These are phyloP conservation scores for Leptopterna dolabrata DNA, from an alignment of 2,888 invertebrate species.

Conservation along the genomic window DNA sequence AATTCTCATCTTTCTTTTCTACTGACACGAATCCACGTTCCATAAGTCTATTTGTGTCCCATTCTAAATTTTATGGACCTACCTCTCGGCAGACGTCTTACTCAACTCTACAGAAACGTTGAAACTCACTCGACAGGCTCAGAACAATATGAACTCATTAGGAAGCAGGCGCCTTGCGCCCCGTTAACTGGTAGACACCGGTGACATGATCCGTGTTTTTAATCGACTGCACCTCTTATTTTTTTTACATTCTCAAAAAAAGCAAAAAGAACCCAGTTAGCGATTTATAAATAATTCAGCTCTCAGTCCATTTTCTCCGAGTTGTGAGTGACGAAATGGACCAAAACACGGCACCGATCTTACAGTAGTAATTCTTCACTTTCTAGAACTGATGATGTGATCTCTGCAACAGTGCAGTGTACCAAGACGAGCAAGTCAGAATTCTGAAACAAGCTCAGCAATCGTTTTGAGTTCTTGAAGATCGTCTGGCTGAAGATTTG, in stretches of 20 bases:
- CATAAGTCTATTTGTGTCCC: too few relatives aligned
- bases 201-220: not conserved
- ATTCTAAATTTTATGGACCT: too few relatives aligned
- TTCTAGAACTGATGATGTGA: too few relatives aligned
- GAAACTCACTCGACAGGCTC: not conserved
- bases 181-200: not conserved
- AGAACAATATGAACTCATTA: not conserved
- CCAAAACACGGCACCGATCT: too few relatives aligned
- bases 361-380: too few relatives aligned
- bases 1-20: too few relatives aligned
- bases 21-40: too few relatives aligned
- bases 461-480: too few relatives aligned
- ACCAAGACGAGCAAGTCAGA: too few relatives aligned
- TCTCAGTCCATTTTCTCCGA: not conserved
- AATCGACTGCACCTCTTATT: not conserved
- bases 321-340: not conserved
- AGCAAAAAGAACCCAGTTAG: conserved; percentile 1
- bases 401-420: too few relatives aligned
- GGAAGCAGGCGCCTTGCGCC: not conserved
- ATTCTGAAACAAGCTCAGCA: too few relatives aligned
- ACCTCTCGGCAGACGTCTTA: not conserved
- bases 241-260: not conserved
- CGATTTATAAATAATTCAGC: not conserved
- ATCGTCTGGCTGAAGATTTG: too few relatives aligned
- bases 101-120: not conserved